A percentile compares a stretch with the other conserved stretches of the same genome.
Conservation (phyloP, 2,888 invertebrate species). For the Polydesmus complanatus region DNA sequence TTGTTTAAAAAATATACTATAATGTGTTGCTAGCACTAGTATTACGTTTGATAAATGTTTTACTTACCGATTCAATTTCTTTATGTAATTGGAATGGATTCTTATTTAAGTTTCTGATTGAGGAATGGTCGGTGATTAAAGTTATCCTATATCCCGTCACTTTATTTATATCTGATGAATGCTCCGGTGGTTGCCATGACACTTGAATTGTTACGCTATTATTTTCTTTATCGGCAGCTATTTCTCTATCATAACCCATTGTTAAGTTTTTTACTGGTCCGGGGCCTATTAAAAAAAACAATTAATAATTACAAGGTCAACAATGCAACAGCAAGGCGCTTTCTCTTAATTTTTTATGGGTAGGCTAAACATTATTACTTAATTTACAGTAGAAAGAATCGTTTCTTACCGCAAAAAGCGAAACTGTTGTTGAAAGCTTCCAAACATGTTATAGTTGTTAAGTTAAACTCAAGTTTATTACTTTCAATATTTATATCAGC, state of each 20-base stretch:
- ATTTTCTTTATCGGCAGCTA: no score
- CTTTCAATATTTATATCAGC: not conserved
- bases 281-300: not conserved
- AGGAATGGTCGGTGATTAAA: no score
- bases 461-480: not conserved
- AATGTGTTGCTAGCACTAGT: no score
- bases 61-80: no score
- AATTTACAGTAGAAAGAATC: not conserved
- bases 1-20: no score
- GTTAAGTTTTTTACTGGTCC: not conserved
- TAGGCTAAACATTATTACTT: no score
- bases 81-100: no score
- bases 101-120: no score
- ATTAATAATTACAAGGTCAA: not conserved
- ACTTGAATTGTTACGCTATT: no score
- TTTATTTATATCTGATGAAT: not conserved
- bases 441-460: not conserved
- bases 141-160: not conserved
- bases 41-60: no score
- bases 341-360: not conserved
- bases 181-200: not conserved
- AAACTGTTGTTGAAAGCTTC: slow-evolving; percentile 3
- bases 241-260: no score
- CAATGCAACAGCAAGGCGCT: not conserved
- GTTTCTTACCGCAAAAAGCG: slow-evolving; percentile 6